Conservation (phyloP, 1,140 invertebrate genomes). For the Achatina immaculata region DNA sequence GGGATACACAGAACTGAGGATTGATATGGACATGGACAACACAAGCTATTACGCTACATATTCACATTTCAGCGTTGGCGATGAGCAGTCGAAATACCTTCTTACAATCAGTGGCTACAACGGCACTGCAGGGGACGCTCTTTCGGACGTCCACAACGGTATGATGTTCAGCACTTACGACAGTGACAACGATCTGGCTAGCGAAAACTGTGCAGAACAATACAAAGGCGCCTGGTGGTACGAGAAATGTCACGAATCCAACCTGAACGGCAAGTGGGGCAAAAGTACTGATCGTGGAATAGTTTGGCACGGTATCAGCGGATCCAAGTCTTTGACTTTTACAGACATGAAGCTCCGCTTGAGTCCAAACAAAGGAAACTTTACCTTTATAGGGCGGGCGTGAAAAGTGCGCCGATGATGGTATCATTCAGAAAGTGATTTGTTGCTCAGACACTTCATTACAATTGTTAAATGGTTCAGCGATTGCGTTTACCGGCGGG, state of each 20-base stretch:
- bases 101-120: slow-evolving; percentile 36
- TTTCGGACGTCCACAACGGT: not conserved
- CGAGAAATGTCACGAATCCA: not conserved
- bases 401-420: too few relatives aligned
- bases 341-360: slow-evolving; percentile 1
- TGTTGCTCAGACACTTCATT: too few relatives aligned
- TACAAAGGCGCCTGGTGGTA: slow-evolving; percentile 33
- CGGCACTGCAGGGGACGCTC: slow-evolving; percentile 67
- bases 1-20: not conserved
- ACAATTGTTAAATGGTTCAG: too few relatives aligned
- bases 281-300: not conserved
- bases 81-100: slow-evolving; percentile 23
- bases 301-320: not conserved
- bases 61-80: slow-evolving; percentile 34
- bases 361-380: too few relatives aligned
- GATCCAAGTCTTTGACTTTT: not conserved
- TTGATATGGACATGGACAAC: not conserved
- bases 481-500: too few relatives aligned
- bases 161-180: slow-evolving; percentile 19
- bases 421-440: too few relatives aligned
- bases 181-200: slow-evolving; percentile 8
- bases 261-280: not conserved
- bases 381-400: too few relatives aligned
- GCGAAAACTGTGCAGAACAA: not conserved
- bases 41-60: slow-evolving; percentile 34